These are phyloP conservation scores for Desmophyllum pertusum DNA, from an alignment of 92 coral and sea anemone species.

Conservation along the genomic window DNA sequence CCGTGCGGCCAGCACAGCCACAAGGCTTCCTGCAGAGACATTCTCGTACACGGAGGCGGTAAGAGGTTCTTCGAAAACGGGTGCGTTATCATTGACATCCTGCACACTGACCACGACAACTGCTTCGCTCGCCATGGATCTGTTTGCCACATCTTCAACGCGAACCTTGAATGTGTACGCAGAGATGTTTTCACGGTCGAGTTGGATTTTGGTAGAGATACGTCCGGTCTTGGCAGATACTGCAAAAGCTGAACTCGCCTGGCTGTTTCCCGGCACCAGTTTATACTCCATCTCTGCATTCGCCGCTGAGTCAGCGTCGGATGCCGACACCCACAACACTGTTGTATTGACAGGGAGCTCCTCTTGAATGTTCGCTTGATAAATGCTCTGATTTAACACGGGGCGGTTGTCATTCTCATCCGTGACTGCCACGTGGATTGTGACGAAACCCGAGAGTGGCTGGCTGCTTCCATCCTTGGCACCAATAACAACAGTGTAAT, in stretches of 20 bases:
- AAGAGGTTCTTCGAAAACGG: constrained; percentile 67
- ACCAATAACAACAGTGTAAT: constrained; percentile 77
- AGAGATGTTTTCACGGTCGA: constrained; percentile 81
- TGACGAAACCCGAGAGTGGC: constrained; percentile 71
- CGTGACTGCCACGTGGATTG: constrained; percentile 52
- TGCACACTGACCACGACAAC: constrained; percentile 69
- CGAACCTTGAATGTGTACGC: constrained; percentile 71
- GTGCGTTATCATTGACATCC: constrained; percentile 88
- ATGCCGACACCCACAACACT: constrained; percentile 65
- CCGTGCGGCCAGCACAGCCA: constrained; percentile 63
- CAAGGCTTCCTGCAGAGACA: constrained; percentile 61
- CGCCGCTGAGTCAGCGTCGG: constrained; percentile 83
- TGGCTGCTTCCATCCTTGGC: constrained; percentile 84
- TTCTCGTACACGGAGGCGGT: constrained; percentile 76
- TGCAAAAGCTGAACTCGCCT: constrained; percentile 58
- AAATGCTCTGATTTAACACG: constrained; percentile 68
- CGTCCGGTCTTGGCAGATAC: constrained; percentile 74
- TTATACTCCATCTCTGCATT: constrained; percentile 80
- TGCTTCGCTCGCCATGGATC: constrained; percentile 73
- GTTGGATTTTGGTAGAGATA: constrained; percentile 62
- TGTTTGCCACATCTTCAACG: constrained; percentile 76
- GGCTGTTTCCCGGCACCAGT: constrained; percentile 46
- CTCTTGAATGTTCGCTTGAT: constrained; percentile 64
- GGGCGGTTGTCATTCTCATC: constrained; percentile 92
- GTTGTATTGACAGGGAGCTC: constrained; percentile 61